These are phyloP conservation scores for Lemur catta DNA, from an alignment of 2,797 vertebrate genomes.

Conservation along the genomic window DNA sequence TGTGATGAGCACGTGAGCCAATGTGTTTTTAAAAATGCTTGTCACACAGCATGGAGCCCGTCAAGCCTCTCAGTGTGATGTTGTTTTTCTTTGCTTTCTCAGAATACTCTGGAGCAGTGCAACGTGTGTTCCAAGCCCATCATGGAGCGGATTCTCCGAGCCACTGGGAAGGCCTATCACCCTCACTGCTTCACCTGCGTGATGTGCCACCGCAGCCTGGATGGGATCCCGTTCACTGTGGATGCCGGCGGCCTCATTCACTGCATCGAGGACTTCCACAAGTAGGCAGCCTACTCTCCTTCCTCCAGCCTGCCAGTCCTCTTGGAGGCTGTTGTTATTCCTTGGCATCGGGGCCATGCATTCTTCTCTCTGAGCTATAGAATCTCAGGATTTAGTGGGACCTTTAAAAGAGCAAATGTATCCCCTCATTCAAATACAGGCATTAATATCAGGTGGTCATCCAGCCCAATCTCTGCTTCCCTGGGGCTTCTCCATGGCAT, in stretches of 20 bases:
- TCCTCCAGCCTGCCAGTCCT: background rate
- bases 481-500: background rate
- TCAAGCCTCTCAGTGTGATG: background rate
- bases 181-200: conserved; percentile 99
- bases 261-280: conserved; percentile 99
- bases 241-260: conserved; percentile 97
- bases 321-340: background rate
- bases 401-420: background rate
- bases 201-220: conserved; percentile 96
- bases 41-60: background rate
- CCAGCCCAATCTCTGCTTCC: background rate
- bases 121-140: conserved; percentile 96
- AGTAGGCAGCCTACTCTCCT: conserved; percentile 82
- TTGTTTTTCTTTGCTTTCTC: conserved; percentile 49
- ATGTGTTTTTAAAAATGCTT: background rate
- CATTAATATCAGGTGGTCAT: background rate
- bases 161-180: conserved; percentile 97
- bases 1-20: background rate
- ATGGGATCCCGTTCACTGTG: conserved; percentile 97
- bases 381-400: background rate
- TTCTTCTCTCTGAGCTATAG: background rate
- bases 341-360: background rate
- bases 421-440: background rate
- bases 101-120: conserved; percentile 98
- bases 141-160: conserved; percentile 97